phyloP scores from a whole-genome alignment of 92 coral and sea anemone species.

The Epizoanthus fatuus region DNA sequence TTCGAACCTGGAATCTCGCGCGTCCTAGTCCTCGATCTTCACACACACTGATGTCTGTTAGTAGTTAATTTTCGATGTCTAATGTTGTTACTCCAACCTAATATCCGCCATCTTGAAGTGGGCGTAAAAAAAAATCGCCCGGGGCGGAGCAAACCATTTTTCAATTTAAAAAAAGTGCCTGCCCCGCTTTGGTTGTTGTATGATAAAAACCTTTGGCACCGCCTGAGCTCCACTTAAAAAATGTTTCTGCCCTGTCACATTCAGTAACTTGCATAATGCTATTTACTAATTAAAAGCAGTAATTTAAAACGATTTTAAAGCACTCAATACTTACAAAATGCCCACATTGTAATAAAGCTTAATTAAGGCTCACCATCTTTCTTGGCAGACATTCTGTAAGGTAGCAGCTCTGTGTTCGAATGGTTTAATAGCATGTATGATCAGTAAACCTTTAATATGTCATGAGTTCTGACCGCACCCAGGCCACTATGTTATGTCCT shows the following conservation, averaged over 20 bases:
- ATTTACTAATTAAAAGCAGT: background rate
- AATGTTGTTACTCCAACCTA: too few species aligned
- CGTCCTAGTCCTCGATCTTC: too few species aligned
- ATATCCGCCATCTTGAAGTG: too few species aligned
- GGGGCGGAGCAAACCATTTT: constrained; percentile 24
- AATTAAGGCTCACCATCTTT: background rate
- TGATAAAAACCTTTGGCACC: constrained; percentile 25
- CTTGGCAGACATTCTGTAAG: background rate
- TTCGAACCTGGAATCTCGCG: too few species aligned
- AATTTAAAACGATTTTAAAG: background rate
- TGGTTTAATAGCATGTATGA: background rate
- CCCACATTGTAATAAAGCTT: background rate
- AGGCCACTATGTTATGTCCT: too few species aligned
- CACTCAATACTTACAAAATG: background rate
- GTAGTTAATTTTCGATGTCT: too few species aligned
- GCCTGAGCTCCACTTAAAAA: constrained; percentile 24
- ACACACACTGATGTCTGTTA: too few species aligned
- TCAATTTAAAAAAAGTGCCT: background rate
- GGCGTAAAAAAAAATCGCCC: too few species aligned
- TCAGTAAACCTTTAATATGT: too few species aligned
- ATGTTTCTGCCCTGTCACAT: constrained; percentile 39
- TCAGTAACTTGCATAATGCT: background rate
- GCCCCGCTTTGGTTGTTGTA: background rate
- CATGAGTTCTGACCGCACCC: too few species aligned
- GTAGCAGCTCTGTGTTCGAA: background rate